Percentiles rank a stretch among this genome's conserved stretches.
These are phyloP conservation scores for Opisthocomus hoazin DNA, from an alignment of 2,113 vertebrate genomes.

Conservation along the genomic window DNA sequence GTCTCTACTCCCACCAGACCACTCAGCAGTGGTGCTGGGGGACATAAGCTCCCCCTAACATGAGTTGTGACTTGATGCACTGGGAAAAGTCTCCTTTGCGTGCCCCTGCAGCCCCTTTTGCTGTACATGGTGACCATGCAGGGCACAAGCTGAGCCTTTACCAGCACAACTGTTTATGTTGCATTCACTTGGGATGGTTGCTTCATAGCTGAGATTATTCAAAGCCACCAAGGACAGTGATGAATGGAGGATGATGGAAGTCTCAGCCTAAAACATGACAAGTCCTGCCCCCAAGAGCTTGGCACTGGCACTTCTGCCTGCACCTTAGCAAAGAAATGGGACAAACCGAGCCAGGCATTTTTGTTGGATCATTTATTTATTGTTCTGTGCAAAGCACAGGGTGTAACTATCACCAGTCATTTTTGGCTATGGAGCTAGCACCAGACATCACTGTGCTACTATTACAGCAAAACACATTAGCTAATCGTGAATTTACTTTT, in stretches of 20 bases:
- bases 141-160: background rate
- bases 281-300: background rate
- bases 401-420: constrained; percentile 58
- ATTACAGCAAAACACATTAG: constrained; percentile 62
- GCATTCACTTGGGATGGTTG: background rate
- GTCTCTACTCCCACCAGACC: background rate
- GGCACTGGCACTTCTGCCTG: background rate
- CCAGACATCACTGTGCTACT: constrained; percentile 42
- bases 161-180: background rate
- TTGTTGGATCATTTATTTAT: constrained; percentile 62
- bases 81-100: background rate
- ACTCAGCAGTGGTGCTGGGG: background rate
- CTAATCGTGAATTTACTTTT: constrained; percentile 61
- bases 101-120: background rate
- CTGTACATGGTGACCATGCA: accelerated
- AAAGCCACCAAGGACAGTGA: background rate
- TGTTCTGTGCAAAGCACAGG: constrained; percentile 56
- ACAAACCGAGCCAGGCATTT: background rate
- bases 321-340: background rate
- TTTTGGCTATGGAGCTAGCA: constrained; percentile 56
- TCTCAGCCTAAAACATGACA: background rate
- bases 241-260: background rate
- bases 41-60: background rate
- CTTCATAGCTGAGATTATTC: constrained; percentile 32
- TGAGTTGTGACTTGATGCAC: background rate